phyloP scores from a whole-genome alignment of 2,797 vertebrate species.

The Chrosomus eos region DNA sequence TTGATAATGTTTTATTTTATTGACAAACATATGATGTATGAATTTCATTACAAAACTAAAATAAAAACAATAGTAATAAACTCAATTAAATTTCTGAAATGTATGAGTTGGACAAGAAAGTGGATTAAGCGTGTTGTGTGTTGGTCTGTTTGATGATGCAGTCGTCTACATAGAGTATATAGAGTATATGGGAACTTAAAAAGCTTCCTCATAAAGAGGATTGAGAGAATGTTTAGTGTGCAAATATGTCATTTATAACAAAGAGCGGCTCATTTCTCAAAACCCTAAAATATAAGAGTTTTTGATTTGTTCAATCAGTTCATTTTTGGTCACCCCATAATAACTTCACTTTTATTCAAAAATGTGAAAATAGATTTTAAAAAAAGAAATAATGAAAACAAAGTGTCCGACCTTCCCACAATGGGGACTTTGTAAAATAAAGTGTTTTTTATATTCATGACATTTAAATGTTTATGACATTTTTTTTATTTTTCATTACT shows the following conservation, averaged over 20 bases:
- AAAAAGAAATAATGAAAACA: background rate
- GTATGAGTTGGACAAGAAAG: background rate
- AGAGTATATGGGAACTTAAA: background rate
- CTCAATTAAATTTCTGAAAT: background rate
- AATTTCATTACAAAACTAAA: background rate
- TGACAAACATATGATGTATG: background rate
- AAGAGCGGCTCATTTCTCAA: too few species aligned
- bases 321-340: background rate
- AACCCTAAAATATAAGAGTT: background rate
- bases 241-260: background rate
- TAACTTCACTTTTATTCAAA: background rate
- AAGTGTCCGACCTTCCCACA: background rate
- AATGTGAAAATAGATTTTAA: background rate
- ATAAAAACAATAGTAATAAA: background rate
- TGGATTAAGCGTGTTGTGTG: background rate
- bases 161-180: too few species aligned
- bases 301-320: background rate
- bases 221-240: background rate
- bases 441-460: background rate
- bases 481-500: constrained; percentile 20
- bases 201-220: background rate
- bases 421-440: background rate
- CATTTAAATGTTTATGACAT: constrained; percentile 10
- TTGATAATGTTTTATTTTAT: background rate
- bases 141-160: too few species aligned